These are phyloP conservation scores for Paratilapia polleni DNA, from an alignment of 2,113 vertebrate genomes.

Conservation along the genomic window DNA sequence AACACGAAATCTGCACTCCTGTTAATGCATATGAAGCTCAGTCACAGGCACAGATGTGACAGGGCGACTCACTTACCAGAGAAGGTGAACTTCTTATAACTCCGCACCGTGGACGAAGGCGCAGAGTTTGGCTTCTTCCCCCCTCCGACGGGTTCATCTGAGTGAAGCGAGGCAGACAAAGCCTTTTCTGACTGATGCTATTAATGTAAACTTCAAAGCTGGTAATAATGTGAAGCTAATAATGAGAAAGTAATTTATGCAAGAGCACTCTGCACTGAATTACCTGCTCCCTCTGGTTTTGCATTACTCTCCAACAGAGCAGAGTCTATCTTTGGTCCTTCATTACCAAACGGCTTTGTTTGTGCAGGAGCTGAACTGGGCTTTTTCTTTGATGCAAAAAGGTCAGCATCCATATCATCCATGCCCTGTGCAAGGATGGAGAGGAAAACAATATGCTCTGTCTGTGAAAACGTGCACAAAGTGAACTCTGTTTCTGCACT, in stretches of 20 bases:
- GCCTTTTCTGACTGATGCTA: conserved; percentile 8
- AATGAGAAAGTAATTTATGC: conserved; percentile 30
- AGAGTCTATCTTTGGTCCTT: conserved; percentile 38
- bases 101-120: conserved; percentile 52
- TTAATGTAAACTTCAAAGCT: conserved; percentile 39
- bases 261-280: not conserved
- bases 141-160: conserved; percentile 53
- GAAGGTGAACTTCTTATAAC: conserved; percentile 82
- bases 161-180: conserved; percentile 20
- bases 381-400: conserved; percentile 81
- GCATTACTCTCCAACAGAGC: not conserved
- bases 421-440: conserved; percentile 76
- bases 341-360: conserved; percentile 62
- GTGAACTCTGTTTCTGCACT: not conserved
- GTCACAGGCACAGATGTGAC: too few relatives aligned
- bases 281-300: conserved; percentile 59
- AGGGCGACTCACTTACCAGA: conserved; percentile 73
- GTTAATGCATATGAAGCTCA: not conserved
- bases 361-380: conserved; percentile 63
- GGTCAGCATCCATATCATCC: conserved; percentile 87
- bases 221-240: not conserved
- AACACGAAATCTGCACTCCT: not conserved
- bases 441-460: not conserved
- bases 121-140: conserved; percentile 72
- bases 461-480: not conserved